phyloP scores from a whole-genome alignment of 2,113 vertebrate species.

The Ictidomys tridecemlineatus region DNA sequence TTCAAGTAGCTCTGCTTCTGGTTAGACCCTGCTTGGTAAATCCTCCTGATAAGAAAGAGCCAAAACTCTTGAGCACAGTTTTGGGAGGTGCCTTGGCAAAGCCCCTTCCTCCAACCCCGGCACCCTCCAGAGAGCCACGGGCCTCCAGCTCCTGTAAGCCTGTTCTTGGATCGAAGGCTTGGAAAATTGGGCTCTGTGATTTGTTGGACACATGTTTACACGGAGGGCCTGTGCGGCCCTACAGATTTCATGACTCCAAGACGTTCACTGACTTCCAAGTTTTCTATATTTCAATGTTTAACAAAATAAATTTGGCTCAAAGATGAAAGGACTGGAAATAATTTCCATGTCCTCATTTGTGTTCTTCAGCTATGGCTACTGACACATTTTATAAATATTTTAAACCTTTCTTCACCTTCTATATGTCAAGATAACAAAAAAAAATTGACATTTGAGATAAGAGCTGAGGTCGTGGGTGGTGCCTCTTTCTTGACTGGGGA shows the following conservation, averaged over 20 bases:
- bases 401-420: constrained; percentile 81
- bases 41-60: background rate
- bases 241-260: constrained; percentile 81
- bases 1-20: constrained; percentile 25
- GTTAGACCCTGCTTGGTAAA: constrained; percentile 1
- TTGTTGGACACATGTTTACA: constrained; percentile 84
- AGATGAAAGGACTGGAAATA: constrained; percentile 79
- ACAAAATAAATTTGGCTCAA: constrained; percentile 84
- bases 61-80: background rate
- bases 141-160: constrained; percentile 20
- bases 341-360: constrained; percentile 80
- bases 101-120: background rate
- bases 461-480: background rate
- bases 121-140: background rate
- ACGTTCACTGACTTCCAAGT: constrained; percentile 79
- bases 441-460: constrained; percentile 74
- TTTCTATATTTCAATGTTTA: constrained; percentile 82
- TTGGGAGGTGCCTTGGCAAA: background rate
- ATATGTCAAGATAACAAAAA: constrained; percentile 75
- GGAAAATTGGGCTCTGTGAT: constrained; percentile 81
- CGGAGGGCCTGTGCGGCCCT: constrained; percentile 63
- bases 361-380: constrained; percentile 77
- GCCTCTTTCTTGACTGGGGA: background rate
- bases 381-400: constrained; percentile 83
- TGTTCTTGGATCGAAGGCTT: constrained; percentile 79